Percentiles rank a stretch among this genome's conserved stretches.
These are phyloP conservation scores for Alouatta palliata DNA, from an alignment of 2,113 vertebrate species.

Conservation along the genomic window DNA sequence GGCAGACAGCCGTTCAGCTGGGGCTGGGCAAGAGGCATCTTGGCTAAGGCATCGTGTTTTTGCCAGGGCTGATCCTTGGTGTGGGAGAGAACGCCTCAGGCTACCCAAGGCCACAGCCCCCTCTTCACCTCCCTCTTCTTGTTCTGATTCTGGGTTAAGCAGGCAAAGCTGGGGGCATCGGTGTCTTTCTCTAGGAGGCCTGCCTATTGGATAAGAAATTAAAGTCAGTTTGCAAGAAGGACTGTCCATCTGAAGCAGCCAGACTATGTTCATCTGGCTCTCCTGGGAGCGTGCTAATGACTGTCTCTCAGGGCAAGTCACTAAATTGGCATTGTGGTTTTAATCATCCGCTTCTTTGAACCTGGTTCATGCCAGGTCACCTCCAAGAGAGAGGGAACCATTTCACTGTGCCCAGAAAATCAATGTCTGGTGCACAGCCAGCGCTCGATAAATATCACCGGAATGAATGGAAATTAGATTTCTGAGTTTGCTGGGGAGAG, in stretches of 20 bases:
- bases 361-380: slow-evolving; percentile 33
- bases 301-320: background rate
- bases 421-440: background rate
- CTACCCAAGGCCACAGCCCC: background rate
- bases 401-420: slow-evolving; percentile 5
- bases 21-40: background rate
- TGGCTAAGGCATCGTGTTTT: background rate
- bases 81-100: too few species aligned
- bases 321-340: background rate
- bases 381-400: slow-evolving; percentile 7
- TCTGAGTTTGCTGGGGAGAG: background rate
- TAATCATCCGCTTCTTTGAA: slow-evolving; percentile 14
- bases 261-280: background rate
- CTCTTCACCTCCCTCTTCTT: background rate
- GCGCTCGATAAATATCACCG: background rate
- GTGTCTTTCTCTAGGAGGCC: background rate
- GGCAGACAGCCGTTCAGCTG: background rate
- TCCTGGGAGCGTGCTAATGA: background rate
- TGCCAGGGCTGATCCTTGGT: background rate
- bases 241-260: background rate
- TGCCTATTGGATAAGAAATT: background rate
- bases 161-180: background rate
- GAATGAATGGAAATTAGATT: slow-evolving; percentile 24
- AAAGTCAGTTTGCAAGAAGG: background rate
- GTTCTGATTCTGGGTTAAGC: background rate